Base-by-base conservation (phyloP, 1,140 invertebrate genomes). In the Cyclina sinensis region DNA sequence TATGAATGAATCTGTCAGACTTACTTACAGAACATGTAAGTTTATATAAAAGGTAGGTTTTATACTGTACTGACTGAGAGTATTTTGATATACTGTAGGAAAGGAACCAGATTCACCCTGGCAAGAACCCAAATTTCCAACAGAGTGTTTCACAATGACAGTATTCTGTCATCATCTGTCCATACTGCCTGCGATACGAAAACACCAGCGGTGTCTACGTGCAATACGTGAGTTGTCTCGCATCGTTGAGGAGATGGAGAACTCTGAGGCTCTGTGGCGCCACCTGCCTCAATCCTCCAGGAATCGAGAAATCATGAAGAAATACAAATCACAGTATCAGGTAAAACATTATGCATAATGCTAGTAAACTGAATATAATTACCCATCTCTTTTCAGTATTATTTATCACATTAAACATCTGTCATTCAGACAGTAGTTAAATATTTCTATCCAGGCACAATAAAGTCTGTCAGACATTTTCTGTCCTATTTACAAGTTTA, bases 131-230 rank as follows among this genome's bases (percentile, higher is more conserved):
- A 99, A 99, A 93, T 99, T 99, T 95, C 97, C 98, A 37, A 99
- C 99, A 0, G 98, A 99, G 91, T 99, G 99, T 94, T 99, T 99
- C 98, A 99, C 99, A 95, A 96, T 99, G 39, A 99, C 99, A 0
- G 96, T 99, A 18, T 98, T 99, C 94, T 98, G 97, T 94, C 98
- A 99, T 96, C 98, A 99, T 94, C 96, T 99, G 57, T 97, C 98
- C 35, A 96, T 99, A 37, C 96, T 99, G 88, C 98, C 99, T 3
- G 97, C 98, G 1, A 96, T 98, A 27, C 97, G 98, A 93, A 98
- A 98, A 78, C 98, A 99, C 94, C 97, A 98, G 92, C 96, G 98
- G 86, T 97, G 98, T 88, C 95, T 97, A 83, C 97, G 98, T 86
- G 97, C 97, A 46, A 97, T 99, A 54, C 96, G 98, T 43, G 98